Base-by-base conservation (phyloP, 2,888 invertebrate species). In the Ganaspis brasiliensis region DNA sequence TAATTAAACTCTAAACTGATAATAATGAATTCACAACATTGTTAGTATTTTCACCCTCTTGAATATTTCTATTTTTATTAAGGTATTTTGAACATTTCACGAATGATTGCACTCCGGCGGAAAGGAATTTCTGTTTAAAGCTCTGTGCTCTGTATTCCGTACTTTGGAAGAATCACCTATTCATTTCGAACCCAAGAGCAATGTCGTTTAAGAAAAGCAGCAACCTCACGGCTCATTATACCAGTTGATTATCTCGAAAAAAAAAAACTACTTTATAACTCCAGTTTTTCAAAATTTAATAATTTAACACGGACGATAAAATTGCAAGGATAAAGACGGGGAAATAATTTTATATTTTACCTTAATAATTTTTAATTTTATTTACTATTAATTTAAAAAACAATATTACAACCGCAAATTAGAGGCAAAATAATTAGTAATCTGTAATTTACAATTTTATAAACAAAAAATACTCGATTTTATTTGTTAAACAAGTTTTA, bases 221-320 rank as follows among this genome's bases (percentile, higher is more conserved):
- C 37, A 21, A 63, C 6, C n/a, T 72, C 63, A 63, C 61, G 45
- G 56, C 45, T 61, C 76, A 72, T 76, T 73, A 76, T 73, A 52
- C 45, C 16, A 52, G 63, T 55, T 72, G 61, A 72, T 63, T 76
- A 52, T 37, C 35, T 35, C 59, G 26, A 31, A 31, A 63, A 35
- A 14, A 31, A n/a, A 31, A 26, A 56, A 6, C 2, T 19, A 6
- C 2, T 37, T 61, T 40, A 21, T 19, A 63, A 21, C 12, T 35
- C 12, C 14, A 14, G 37, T 21, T 19, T 12, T 37, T 19, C n/a
- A 16, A 19, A 37, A 61, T 16, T 61, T 6, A 61, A 12, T 6
- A 49, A 49, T 5, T 49, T 49, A 2, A 3, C 9, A 10, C 4
- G n/a, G 16, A 49, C 16, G n/a, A 49, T 16, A 4, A 49, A 49